phyloP scores from a whole-genome alignment of 2,888 invertebrate species.

The Pollenia amentaria region DNA sequence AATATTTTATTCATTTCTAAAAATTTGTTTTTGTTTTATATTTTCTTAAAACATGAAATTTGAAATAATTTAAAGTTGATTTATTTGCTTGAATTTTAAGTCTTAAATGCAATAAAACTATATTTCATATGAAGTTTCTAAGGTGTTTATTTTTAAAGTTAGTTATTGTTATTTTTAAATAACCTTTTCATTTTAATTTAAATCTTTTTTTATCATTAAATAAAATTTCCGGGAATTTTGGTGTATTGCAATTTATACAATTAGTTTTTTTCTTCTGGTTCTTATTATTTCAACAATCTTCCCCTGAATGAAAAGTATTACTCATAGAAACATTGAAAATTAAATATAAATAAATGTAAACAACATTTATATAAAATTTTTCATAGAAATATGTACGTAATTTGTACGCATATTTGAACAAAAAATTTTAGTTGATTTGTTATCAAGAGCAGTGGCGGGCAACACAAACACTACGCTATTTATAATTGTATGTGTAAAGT shows the following conservation, averaged over 20 bases:
- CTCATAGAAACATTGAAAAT: conserved; percentile 10
- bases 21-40: too few species aligned
- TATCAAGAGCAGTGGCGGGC: background rate
- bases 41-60: too few species aligned
- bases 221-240: conserved; percentile 9
- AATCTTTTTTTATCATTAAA: background rate
- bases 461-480: too few species aligned
- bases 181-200: conserved; percentile 1
- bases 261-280: background rate
- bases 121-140: too few species aligned
- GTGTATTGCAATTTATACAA: background rate
- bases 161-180: background rate
- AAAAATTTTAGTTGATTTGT: background rate
- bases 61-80: too few species aligned
- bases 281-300: background rate
- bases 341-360: background rate
- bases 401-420: background rate
- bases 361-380: background rate
- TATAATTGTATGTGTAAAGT: too few species aligned
- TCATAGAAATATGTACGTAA: too few species aligned
- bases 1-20: too few species aligned
- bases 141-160: background rate
- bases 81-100: too few species aligned
- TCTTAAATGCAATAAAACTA: too few species aligned
- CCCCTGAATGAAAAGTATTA: background rate